Evolutionary conservation across 2,797 vertebrate species (phyloP), one percentile per base, ranked within the genome.

Genomic region (Champsocephalus gunnari): DNA sequence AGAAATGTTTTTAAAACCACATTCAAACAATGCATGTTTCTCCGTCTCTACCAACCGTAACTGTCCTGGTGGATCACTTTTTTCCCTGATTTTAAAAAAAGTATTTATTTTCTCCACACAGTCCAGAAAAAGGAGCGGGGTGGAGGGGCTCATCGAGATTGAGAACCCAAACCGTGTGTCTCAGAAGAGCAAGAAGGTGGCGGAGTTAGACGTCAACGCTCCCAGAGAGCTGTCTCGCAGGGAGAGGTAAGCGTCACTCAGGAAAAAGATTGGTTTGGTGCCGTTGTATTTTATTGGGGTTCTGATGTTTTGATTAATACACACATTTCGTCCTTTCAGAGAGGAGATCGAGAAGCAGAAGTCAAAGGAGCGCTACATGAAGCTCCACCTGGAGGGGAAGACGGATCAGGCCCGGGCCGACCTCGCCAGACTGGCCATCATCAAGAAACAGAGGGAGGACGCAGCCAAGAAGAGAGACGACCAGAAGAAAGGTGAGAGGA

Each of bases 341-440:
- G 95, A 96, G 80, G 95, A 96, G 88, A 94, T 96, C 16, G 95
- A 96, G 80, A 96, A 96, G 86, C 95, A 96, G 89, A 94, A 95
- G 65, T 94, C 95, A 5, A 95, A 95, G 79, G 95, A 96, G 65
- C 93, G 94, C 51, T 95, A 95, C 85, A 95, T 95, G 95, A 96
- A 96, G 87, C 92, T 96, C 19, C 95, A 96, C 74, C 88, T 95
- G 1, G 95, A 96, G 84, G 95, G 95, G 16, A 96, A 96, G 90
- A 96, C 95, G 0, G 95, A 96, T 1, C 95, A 96, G 89, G 95
- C 95, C 41, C 88, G 84, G 41, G 94, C 95, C 0, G 95, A 96
- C 79, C 89, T 96, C 24, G 95, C 95, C 74, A 89, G 95, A 66
- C 89, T 96, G 63, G 95, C 95, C 55, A 95, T 96, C 72, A 95